A percentile compares a stretch with the other conserved stretches of the same genome.
Conservation (phyloP, 2,888 invertebrate species). For the Coleophora deauratella region DNA sequence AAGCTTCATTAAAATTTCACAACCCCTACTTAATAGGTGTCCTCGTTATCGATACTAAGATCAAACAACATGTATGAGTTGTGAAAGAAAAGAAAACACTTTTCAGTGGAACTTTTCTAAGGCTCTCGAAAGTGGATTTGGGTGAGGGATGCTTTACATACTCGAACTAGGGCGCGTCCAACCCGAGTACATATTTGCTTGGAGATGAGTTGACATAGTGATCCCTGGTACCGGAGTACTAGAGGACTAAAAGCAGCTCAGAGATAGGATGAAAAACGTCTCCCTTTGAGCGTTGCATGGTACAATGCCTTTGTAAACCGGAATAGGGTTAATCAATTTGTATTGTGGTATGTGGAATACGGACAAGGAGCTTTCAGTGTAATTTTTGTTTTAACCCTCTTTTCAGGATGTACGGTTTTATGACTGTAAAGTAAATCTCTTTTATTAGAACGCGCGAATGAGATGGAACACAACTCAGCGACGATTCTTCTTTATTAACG, state of each 20-base stretch:
- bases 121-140: slow-evolving; percentile 39
- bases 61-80: slow-evolving; percentile 23
- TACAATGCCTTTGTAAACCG: background rate
- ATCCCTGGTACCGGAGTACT: slow-evolving; percentile 18
- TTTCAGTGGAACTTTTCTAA: slow-evolving; percentile 29
- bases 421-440: too few species aligned
- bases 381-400: too few species aligned
- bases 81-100: slow-evolving; percentile 27
- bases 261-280: background rate
- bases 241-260: slow-evolving; percentile 17
- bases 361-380: too few species aligned
- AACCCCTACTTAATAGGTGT: slow-evolving; percentile 6
- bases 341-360: too few species aligned
- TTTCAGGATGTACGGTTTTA: too few species aligned
- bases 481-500: too few species aligned
- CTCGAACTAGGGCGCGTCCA: slow-evolving; percentile 42
- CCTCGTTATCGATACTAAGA: slow-evolving; percentile 21
- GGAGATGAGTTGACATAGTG: slow-evolving; percentile 51
- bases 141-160: slow-evolving; percentile 33
- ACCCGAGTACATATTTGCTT: slow-evolving; percentile 46
- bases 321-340: too few species aligned
- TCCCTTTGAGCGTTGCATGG: background rate
- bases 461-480: too few species aligned
- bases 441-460: too few species aligned
- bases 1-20: too few species aligned